phyloP scores from a whole-genome alignment of 2,113 vertebrate species.

The Gallinago paraguaiae region DNA sequence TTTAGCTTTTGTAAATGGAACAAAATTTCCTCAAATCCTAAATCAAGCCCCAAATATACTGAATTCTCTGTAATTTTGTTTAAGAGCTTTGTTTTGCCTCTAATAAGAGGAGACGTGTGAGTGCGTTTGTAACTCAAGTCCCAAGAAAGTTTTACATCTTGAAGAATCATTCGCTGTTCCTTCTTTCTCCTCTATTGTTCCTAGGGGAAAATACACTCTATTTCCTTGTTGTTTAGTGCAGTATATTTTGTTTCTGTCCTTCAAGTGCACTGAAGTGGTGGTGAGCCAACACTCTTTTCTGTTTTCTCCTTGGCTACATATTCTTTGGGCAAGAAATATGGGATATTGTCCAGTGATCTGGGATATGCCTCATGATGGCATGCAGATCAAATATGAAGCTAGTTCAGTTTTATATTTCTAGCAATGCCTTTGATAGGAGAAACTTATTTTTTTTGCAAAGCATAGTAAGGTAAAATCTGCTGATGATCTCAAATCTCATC shows the following conservation, averaged over 20 bases:
- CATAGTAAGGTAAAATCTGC: background rate
- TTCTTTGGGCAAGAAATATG: background rate
- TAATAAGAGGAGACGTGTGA: background rate
- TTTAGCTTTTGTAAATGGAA: background rate
- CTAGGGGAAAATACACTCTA: background rate
- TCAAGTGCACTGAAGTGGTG: background rate
- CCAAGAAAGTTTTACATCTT: background rate
- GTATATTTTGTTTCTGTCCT: background rate
- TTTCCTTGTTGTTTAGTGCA: background rate
- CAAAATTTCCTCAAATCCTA: background rate
- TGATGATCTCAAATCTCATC: background rate
- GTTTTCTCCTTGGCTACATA: background rate
- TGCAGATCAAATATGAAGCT: background rate
- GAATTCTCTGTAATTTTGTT: background rate
- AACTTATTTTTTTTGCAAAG: background rate
- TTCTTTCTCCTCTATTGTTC: background rate
- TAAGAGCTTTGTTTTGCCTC: background rate
- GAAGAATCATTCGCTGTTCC: background rate
- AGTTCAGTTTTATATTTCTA: background rate
- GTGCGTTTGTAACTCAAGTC: background rate
- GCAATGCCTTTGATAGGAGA: background rate
- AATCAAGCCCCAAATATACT: background rate
- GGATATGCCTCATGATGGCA: background rate
- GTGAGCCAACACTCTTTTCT: background rate
- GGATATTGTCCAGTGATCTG: background rate